Conservation (phyloP, 2,797 vertebrate species). For the Myotis daubentonii region DNA sequence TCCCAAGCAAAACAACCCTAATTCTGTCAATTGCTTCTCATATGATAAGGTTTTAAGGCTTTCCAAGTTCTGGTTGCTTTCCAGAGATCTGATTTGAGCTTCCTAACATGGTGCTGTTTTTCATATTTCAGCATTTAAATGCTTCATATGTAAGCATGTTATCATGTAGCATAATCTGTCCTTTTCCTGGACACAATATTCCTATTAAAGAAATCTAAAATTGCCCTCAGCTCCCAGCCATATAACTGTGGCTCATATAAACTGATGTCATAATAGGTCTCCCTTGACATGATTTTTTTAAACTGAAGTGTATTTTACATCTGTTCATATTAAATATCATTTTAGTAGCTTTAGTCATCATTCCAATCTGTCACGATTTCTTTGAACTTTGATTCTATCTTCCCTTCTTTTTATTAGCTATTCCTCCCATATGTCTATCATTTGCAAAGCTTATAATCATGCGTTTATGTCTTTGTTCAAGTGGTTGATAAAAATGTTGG, state of each 20-base stretch:
- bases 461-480: slow-evolving; percentile 69
- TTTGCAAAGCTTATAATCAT: slow-evolving; percentile 63
- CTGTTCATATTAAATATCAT: slow-evolving; percentile 64
- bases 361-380: slow-evolving; percentile 69
- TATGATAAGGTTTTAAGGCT: not conserved
- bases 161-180: not conserved
- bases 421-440: slow-evolving; percentile 71
- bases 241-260: slow-evolving; percentile 14
- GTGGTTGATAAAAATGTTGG: slow-evolving; percentile 60
- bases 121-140: slow-evolving; percentile 58
- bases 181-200: slow-evolving; percentile 7
- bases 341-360: slow-evolving; percentile 61
- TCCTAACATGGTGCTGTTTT: not conserved
- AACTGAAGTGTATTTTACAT: slow-evolving; percentile 59
- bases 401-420: slow-evolving; percentile 64
- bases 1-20: not conserved
- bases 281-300: slow-evolving; percentile 44
- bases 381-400: slow-evolving; percentile 73
- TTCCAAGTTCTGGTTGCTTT: slow-evolving; percentile 22
- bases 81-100: not conserved
- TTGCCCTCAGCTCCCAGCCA: not conserved
- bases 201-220: not conserved
- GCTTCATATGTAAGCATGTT: not conserved
- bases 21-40: not conserved
- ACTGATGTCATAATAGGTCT: slow-evolving; percentile 39